Evolutionary conservation across 2,888 invertebrate genomes (phyloP).

Genomic region (Hydropsyche betteni): DNA sequence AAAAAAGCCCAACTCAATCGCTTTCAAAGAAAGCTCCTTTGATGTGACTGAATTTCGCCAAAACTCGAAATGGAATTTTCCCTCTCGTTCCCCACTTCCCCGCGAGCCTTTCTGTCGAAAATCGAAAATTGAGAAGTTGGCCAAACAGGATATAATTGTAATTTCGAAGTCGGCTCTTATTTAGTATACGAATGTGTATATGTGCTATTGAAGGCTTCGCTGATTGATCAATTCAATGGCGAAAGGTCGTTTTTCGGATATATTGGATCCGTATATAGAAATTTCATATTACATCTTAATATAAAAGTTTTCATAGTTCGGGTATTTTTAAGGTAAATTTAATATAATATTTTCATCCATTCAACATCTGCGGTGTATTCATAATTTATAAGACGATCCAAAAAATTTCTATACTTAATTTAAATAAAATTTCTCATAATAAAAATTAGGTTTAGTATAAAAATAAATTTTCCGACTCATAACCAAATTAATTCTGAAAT

Average conservation of each 20-base stretch:
- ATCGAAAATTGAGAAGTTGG: constrained; percentile 1
- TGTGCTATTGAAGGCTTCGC: neutral
- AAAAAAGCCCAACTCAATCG: constrained; percentile 38
- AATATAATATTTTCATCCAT: too few species aligned
- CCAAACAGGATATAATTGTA: neutral
- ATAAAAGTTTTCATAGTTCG: too few species aligned
- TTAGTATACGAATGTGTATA: neutral
- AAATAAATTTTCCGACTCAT: too few species aligned
- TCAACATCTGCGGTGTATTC: too few species aligned
- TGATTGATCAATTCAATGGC: constrained; percentile 18
- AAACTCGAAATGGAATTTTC: constrained; percentile 16
- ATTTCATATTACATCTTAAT: too few species aligned
- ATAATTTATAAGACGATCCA: too few species aligned
- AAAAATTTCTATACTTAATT: too few species aligned
- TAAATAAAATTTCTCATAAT: too few species aligned
- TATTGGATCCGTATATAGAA: too few species aligned
- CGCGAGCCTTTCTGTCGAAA: neutral
- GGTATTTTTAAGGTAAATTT: too few species aligned
- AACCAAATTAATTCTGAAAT: too few species aligned
- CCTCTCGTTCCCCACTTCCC: neutral
- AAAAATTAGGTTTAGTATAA: too few species aligned
- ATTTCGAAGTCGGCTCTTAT: constrained; percentile 3
- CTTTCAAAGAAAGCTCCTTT: constrained; percentile 34
- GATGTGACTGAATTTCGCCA: constrained; percentile 19
- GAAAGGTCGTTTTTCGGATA: neutral